These are phyloP conservation scores for Manis javanica DNA, from an alignment of 2,797 vertebrate species.

Conservation along the genomic window DNA sequence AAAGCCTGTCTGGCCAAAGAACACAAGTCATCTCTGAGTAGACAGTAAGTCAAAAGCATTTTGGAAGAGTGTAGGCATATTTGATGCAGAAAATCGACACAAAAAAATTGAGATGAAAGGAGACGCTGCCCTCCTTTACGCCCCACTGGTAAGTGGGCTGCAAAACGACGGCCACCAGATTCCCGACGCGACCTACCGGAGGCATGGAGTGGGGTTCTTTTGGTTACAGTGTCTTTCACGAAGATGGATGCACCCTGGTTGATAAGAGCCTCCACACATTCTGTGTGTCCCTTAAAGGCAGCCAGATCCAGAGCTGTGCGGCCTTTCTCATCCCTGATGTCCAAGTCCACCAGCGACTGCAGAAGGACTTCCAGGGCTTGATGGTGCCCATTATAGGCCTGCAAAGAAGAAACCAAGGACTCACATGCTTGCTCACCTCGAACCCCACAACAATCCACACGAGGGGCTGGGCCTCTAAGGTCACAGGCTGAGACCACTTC, in stretches of 20 bases:
- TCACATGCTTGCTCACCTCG: background rate
- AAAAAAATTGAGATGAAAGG: background rate
- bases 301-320: constrained; percentile 95
- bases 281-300: constrained; percentile 92
- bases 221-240: constrained; percentile 90
- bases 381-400: constrained; percentile 98
- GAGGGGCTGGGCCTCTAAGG: background rate
- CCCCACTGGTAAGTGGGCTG: background rate
- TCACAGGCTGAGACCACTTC: background rate
- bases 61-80: background rate
- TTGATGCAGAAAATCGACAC: background rate
- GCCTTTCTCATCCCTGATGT: constrained; percentile 94
- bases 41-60: background rate
- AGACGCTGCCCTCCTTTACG: background rate
- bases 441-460: background rate
- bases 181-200: constrained; percentile 89
- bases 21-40: background rate
- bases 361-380: constrained; percentile 97
- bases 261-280: constrained; percentile 95
- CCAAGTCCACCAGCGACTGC: constrained; percentile 93
- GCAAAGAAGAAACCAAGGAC: constrained; percentile 29
- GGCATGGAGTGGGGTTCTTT: constrained; percentile 93
- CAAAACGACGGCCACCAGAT: background rate
- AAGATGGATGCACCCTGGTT: constrained; percentile 95
- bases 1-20: background rate